phyloP scores from a whole-genome alignment of 2,888 invertebrate species.

The Lepidochrysops patricia region DNA sequence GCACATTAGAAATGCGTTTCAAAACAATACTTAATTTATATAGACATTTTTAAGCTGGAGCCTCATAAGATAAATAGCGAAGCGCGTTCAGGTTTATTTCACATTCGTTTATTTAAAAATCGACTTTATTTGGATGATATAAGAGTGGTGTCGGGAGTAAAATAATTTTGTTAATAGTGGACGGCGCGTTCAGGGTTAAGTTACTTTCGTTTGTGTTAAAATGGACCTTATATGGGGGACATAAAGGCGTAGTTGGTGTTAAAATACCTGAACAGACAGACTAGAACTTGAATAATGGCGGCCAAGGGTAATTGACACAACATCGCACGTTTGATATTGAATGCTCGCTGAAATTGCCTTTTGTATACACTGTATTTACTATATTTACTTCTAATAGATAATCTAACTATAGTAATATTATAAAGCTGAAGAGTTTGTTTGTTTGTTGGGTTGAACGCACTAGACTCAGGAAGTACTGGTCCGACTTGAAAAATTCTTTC shows the following conservation, averaged over 20 bases:
- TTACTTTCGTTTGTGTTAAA: no score
- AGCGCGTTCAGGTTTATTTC: not conserved
- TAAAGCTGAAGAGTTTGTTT: no score
- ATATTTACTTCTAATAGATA: constrained; percentile 12
- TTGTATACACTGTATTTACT: constrained; percentile 15
- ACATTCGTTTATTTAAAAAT: no score
- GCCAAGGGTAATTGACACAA: constrained; percentile 18
- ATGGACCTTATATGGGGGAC: not conserved
- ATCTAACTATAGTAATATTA: no score
- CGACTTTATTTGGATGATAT: not conserved
- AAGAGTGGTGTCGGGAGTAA: not conserved
- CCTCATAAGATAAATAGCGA: constrained; percentile 10
- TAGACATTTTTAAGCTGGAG: constrained; percentile 6
- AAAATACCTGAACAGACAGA: not conserved
- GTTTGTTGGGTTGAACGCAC: no score
- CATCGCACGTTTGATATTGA: constrained; percentile 20
- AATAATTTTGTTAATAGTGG: no score
- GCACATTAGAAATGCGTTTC: not conserved
- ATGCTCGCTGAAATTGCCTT: constrained; percentile 19
- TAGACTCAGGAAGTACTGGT: constrained; percentile 2
- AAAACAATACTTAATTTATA: constrained; percentile 4
- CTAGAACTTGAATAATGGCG: constrained; percentile 13
- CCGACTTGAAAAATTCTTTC: no score
- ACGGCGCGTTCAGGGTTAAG: no score
- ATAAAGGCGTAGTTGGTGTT: not conserved